These are phyloP conservation scores for Ranitomeya variabilis DNA, from an alignment of 2,113 vertebrate genomes.

Conservation along the genomic window DNA sequence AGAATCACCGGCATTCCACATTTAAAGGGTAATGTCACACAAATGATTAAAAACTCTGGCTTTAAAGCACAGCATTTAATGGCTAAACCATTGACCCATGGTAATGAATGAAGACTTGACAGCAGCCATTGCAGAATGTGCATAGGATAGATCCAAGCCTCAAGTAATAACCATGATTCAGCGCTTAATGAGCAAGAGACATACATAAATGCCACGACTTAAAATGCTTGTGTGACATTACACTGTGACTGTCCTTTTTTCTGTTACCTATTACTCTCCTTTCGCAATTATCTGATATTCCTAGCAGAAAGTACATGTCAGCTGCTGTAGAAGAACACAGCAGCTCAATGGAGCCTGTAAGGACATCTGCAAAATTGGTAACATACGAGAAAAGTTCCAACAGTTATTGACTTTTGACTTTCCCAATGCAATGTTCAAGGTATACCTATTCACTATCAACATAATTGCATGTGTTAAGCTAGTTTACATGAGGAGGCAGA, in stretches of 20 bases:
- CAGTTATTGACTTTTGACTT: not conserved
- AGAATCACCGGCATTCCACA: conserved; percentile 21
- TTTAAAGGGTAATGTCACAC: conserved; percentile 25
- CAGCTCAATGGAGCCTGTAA: not conserved
- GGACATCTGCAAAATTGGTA: not conserved
- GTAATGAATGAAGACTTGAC: conserved; percentile 23
- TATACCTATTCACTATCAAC: not conserved
- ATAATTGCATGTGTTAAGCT: not conserved
- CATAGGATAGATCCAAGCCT: not conserved
- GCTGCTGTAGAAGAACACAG: not conserved
- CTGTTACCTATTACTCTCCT: not conserved
- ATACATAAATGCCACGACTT: not conserved
- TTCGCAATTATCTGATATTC: not conserved
- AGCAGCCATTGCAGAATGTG: not conserved
- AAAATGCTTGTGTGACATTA: not conserved
- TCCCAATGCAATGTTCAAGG: not conserved
- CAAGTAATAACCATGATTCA: conserved; percentile 7
- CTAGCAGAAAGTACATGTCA: not conserved
- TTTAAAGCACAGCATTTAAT: conserved; percentile 26
- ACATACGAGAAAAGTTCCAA: not conserved
- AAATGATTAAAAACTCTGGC: conserved; percentile 30
- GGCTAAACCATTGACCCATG: conserved; percentile 12
- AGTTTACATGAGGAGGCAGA: too few species aligned
- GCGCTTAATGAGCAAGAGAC: not conserved
- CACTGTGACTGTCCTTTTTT: not conserved